phyloP scores from a whole-genome alignment of 2,888 invertebrate genomes.

The Hesperia comma region DNA sequence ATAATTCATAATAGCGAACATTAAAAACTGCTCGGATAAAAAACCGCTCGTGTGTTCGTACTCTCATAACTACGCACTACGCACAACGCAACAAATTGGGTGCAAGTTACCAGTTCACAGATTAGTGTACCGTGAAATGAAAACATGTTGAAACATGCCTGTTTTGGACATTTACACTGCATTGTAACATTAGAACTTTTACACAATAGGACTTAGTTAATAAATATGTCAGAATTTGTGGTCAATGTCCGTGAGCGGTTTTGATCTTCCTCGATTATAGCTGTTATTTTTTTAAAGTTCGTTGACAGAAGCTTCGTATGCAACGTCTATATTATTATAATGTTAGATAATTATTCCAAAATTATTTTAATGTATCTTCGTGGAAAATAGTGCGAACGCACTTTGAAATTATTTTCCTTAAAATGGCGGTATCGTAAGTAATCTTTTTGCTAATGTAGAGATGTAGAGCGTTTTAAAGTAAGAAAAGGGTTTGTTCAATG shows the following conservation, averaged over 20 bases:
- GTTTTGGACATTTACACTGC: slow-evolving; percentile 27
- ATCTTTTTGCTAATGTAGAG: no score
- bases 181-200: slow-evolving; percentile 7
- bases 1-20: not conserved
- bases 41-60: not conserved
- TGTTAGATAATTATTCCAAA: no score
- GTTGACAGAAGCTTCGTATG: no score
- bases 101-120: slow-evolving; percentile 25
- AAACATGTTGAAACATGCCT: slow-evolving; percentile 15
- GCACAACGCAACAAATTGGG: slow-evolving; percentile 18
- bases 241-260: not conserved
- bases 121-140: slow-evolving; percentile 33
- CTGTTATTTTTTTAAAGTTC: not conserved
- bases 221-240: slow-evolving; percentile 1
- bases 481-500: no score
- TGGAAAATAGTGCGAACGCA: no score
- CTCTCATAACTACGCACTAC: slow-evolving; percentile 14
- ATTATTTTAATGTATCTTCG: no score
- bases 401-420: no score
- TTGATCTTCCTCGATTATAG: not conserved
- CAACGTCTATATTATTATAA: no score
- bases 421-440: no score
- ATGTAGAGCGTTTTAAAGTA: no score
- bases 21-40: not conserved
- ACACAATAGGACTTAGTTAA: not conserved